Base-by-base conservation (phyloP, 1,140 invertebrate genomes). In the Mylabris phalerata region DNA sequence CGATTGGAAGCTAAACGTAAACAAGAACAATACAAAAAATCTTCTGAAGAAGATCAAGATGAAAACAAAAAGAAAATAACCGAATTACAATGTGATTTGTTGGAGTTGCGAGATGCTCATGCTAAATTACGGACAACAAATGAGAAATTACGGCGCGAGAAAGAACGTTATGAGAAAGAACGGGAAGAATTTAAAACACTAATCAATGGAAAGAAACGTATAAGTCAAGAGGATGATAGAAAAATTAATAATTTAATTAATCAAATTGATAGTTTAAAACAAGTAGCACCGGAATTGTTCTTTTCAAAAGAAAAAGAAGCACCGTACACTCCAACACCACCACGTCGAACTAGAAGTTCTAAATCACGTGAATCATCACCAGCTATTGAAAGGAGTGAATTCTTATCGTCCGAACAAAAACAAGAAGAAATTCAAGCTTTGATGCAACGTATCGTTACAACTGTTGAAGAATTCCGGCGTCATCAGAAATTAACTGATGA, bases 81-180 rank as follows among this genome's bases (percentile, higher is more conserved):
- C 42, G 80, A 94, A 79, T 72, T 95, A 11, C 92, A 94, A 74
- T 90, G 87, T 67, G 92, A 95, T 77, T 72, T 95, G 32, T 73
- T 94, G 25, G 93, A 95, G 73, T 74, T 95, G 26, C 78, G 92
- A 11, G 92, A 95, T 73, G 92, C 92, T 19, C 92, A 95, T 72
- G 92, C 92, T 4, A 94, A 95, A 73, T 74, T 95, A 47, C 79
- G 92, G 42, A 93, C 91, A n/a, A 91, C 92, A 42, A 94, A 93
- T 71, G 92, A 95, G 63, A 93, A 94, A 69, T 78, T 95, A 57
- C 79, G 90, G 45, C 78, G 90, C 41, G 92, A 96, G 71, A 90
- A 91, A 60, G 91, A 94, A 68, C 79, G 87, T 3, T 83, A 88
- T 63, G 90, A 94, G 64, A 83, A 84, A 61, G 90, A 94, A 65